These are phyloP conservation scores for Heterodera filipjevi DNA, from an alignment of 2,888 invertebrate species.

Conservation along the genomic window DNA sequence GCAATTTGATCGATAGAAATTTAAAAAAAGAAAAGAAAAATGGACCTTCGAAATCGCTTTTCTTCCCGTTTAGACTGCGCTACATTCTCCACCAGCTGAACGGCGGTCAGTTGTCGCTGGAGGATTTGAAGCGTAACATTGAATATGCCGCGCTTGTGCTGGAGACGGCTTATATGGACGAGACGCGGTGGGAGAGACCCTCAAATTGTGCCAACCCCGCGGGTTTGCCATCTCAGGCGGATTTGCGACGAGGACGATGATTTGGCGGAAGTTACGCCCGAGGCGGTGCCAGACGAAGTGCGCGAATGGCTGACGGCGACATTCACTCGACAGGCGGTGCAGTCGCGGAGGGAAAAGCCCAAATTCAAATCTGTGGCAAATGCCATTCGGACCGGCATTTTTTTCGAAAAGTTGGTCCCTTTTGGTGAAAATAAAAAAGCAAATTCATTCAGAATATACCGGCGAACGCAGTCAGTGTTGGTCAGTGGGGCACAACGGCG, in stretches of 20 bases:
- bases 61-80: slow-evolving; percentile 75
- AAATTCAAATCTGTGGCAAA: slow-evolving; percentile 91
- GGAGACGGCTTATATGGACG: slow-evolving; percentile 89
- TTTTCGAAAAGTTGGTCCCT: slow-evolving; percentile 75
- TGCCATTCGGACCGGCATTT: slow-evolving; percentile 91
- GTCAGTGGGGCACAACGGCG: background rate
- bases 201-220: slow-evolving; percentile 11
- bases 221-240: slow-evolving; percentile 48
- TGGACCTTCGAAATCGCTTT: too few species aligned
- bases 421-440: slow-evolving; percentile 11
- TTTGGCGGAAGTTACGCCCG: slow-evolving; percentile 90
- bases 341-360: slow-evolving; percentile 73
- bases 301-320: slow-evolving; percentile 95
- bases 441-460: slow-evolving; percentile 53
- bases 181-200: slow-evolving; percentile 75
- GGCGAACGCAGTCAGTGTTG: slow-evolving; percentile 58
- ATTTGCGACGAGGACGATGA: slow-evolving; percentile 82
- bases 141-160: slow-evolving; percentile 89
- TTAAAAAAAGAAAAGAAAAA: too few species aligned
- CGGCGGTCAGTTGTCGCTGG: slow-evolving; percentile 82
- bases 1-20: too few species aligned
- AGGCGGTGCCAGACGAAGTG: slow-evolving; percentile 92
- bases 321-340: slow-evolving; percentile 83
- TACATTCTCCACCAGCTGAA: slow-evolving; percentile 85
- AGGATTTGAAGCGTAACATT: slow-evolving; percentile 86